Percentiles rank a stretch among this genome's conserved stretches.
Conservation (phyloP, 2,888 invertebrate genomes). For the Ophion slaviceki region DNA sequence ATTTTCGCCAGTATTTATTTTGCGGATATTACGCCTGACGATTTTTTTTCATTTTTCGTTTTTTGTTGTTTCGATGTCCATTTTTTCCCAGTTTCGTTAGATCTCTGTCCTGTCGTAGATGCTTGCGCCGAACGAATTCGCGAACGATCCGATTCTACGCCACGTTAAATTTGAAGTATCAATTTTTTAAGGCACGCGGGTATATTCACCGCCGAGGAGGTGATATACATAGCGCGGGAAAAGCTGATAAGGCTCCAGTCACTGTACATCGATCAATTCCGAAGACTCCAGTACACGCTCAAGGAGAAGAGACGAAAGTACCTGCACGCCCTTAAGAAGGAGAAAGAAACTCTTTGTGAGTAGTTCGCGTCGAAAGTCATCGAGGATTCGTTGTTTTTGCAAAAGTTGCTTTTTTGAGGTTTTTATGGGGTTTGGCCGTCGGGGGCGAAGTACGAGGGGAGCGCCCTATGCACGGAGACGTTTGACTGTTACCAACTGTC, state of each 20-base stretch:
- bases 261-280: constrained; percentile 93
- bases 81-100: background rate
- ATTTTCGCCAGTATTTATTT: constrained; percentile 56
- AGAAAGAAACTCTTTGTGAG: constrained; percentile 91
- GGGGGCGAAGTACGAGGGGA: too few relatives aligned
- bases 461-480: too few relatives aligned
- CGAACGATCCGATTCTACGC: constrained; percentile 70
- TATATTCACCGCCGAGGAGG: constrained; percentile 95
- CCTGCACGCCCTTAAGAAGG: constrained; percentile 89
- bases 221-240: constrained; percentile 90
- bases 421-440: too few relatives aligned
- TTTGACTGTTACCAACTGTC: too few relatives aligned
- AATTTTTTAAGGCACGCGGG: constrained; percentile 90
- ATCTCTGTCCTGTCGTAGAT: constrained; percentile 72
- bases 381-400: background rate
- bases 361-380: constrained; percentile 16
- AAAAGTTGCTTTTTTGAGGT: too few relatives aligned
- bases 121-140: constrained; percentile 74
- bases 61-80: background rate
- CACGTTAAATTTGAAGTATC: constrained; percentile 78
- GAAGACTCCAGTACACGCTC: constrained; percentile 89
- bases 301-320: constrained; percentile 90
- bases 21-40: background rate
- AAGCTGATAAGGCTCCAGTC: constrained; percentile 91
- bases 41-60: constrained; percentile 4